Evolutionary conservation across 2,888 invertebrate genomes (phyloP).

Genomic region (Cataglyphis cursor): DNA sequence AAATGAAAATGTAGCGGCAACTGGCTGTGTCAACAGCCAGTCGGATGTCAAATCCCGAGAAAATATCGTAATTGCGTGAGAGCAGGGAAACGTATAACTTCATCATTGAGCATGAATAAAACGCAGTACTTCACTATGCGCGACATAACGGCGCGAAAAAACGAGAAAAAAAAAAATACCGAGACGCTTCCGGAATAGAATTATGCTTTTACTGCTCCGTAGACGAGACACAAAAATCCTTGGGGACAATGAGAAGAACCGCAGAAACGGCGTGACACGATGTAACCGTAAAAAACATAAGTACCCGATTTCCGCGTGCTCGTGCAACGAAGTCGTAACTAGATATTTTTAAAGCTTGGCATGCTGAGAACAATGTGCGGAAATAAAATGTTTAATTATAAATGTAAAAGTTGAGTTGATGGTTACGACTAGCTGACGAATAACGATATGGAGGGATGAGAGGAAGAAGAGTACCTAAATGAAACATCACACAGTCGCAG

Average conservation of each 20-base stretch:
- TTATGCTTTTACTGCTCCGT: conserved; percentile 57
- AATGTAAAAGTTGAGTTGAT: conserved; percentile 41
- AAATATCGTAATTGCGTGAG: conserved; percentile 73
- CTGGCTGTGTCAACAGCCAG: conserved; percentile 52
- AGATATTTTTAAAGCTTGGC: conserved; percentile 48
- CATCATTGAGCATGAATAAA: conserved; percentile 69
- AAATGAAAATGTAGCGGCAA: conserved; percentile 77
- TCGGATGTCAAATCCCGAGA: conserved; percentile 65
- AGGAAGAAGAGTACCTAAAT: not conserved
- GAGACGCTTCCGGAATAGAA: conserved; percentile 46
- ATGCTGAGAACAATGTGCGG: conserved; percentile 29
- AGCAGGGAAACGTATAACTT: conserved; percentile 69
- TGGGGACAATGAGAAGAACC: conserved; percentile 41
- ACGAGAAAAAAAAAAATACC: conserved; percentile 30
- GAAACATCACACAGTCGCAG: not conserved
- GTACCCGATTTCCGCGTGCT: conserved; percentile 55
- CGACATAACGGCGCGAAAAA: conserved; percentile 5
- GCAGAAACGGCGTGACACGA: conserved; percentile 71
- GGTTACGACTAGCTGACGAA: conserved; percentile 18
- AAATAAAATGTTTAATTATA: conserved; percentile 57
- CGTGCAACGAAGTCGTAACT: conserved; percentile 44
- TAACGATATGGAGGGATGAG: not conserved
- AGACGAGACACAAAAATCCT: conserved; percentile 59
- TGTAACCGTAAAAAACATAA: conserved; percentile 61
- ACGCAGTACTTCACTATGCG: conserved; percentile 20